These are phyloP conservation scores for Drosophila teissieri DNA, from an alignment of 1,140 invertebrate species.

Conservation along the genomic window DNA sequence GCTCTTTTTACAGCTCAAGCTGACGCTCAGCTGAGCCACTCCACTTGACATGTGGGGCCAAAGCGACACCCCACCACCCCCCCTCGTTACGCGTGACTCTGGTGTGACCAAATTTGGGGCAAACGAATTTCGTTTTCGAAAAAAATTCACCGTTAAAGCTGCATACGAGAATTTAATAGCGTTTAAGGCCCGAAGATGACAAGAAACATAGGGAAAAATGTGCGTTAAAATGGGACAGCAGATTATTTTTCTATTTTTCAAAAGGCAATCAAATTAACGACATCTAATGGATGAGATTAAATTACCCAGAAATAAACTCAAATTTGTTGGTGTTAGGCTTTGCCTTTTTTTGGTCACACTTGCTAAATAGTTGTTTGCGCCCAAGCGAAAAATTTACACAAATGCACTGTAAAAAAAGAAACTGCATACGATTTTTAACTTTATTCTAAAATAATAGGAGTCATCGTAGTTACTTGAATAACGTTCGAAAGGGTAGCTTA, in stretches of 20 bases:
- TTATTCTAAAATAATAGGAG: neutral
- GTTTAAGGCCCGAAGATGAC: constrained; percentile 17
- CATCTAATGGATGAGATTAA: constrained; percentile 11
- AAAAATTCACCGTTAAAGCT: constrained; percentile 45
- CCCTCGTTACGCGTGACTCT: constrained; percentile 38
- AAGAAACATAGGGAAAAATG: neutral
- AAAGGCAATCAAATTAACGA: constrained; percentile 4
- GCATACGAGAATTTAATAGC: constrained; percentile 28
- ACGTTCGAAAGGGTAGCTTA: neutral
- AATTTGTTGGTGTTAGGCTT: constrained; percentile 15
- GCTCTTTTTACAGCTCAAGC: constrained; percentile 19
- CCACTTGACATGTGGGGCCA: constrained; percentile 34
- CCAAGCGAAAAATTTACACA: constrained; percentile 11
- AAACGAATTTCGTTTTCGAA: constrained; percentile 30
- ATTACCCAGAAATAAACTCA: constrained; percentile 13
- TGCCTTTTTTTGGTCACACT: constrained; percentile 33
- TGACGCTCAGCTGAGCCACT: constrained; percentile 29
- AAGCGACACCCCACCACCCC: neutral
- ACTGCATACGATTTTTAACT: neutral
- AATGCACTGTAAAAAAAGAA: constrained; percentile 5
- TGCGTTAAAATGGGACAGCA: neutral
- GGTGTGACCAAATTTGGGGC: constrained; percentile 55
- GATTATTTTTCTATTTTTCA: neutral
- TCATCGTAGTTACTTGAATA: neutral
- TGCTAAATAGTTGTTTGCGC: constrained; percentile 22